These are phyloP conservation scores for Trichopria drosophilae DNA, from an alignment of 2,888 invertebrate genomes.

Conservation along the genomic window DNA sequence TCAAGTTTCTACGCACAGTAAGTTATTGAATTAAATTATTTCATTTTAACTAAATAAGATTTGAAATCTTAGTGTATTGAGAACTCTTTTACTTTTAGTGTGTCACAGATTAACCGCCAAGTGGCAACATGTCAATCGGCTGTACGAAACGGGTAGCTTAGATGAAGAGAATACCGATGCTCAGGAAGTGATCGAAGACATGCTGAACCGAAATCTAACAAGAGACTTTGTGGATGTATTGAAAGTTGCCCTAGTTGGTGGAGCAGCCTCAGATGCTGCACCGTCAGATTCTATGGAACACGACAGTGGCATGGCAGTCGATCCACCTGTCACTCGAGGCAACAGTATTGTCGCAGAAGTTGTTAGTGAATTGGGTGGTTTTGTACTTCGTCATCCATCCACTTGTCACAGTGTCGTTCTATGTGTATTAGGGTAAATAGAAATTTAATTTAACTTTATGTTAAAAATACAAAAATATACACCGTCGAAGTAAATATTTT, in stretches of 20 bases:
- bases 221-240: conserved; percentile 86
- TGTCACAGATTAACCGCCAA: conserved; percentile 69
- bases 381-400: conserved; percentile 69
- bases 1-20: conserved; percentile 78
- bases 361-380: conserved; percentile 79
- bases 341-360: conserved; percentile 67
- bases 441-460: conserved; percentile 9
- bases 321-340: conserved; percentile 58
- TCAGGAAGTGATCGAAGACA: conserved; percentile 83
- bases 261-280: conserved; percentile 62
- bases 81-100: conserved; percentile 49
- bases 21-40: conserved; percentile 53
- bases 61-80: conserved; percentile 7
- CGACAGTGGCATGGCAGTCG: conserved; percentile 72
- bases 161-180: conserved; percentile 75
- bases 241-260: conserved; percentile 76
- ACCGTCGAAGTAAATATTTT: background rate
- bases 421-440: conserved; percentile 63
- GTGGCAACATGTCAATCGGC: conserved; percentile 78
- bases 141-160: conserved; percentile 75
- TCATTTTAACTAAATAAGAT: background rate
- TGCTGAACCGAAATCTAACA: conserved; percentile 81
- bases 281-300: conserved; percentile 66
- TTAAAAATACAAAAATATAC: conserved; percentile 20
- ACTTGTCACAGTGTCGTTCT: conserved; percentile 69